These are phyloP conservation scores for Notothenia coriiceps DNA, from an alignment of 2,113 vertebrate species.

Conservation along the genomic window DNA sequence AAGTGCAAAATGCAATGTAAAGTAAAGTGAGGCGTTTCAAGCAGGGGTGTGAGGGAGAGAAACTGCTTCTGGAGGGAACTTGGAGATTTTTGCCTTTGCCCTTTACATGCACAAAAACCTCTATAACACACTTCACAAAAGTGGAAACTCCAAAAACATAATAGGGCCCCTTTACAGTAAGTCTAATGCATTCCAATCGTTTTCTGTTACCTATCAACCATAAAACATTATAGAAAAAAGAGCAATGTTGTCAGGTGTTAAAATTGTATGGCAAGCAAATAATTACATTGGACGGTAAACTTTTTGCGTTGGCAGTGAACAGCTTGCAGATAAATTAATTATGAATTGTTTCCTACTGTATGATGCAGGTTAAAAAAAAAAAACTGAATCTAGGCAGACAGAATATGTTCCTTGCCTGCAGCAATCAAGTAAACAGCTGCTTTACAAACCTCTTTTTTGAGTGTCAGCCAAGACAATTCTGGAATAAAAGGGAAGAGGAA, in stretches of 20 bases:
- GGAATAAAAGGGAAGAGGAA: conserved; percentile 15
- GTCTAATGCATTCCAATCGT: not conserved
- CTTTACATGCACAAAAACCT: too few species aligned
- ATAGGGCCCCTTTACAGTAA: too few species aligned
- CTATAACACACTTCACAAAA: too few species aligned
- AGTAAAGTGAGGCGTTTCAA: too few species aligned
- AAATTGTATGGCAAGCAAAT: not conserved
- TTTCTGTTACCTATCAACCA: not conserved
- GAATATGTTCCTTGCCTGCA: not conserved
- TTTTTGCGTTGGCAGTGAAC: not conserved
- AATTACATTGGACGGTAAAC: not conserved
- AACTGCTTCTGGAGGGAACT: too few species aligned
- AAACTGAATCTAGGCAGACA: not conserved
- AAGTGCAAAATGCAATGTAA: too few species aligned
- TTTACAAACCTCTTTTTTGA: not conserved
- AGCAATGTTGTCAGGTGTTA: too few species aligned
- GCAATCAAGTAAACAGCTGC: not conserved
- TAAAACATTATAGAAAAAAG: not conserved
- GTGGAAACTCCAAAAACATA: too few species aligned
- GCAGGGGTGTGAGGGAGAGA: too few species aligned
- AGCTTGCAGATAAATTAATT: conserved; percentile 2
- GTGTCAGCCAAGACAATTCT: conserved; percentile 6
- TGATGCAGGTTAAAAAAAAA: not conserved
- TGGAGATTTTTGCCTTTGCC: too few species aligned
- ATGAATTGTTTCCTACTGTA: not conserved